phyloP scores from a whole-genome alignment of 2,888 invertebrate genomes.

The Carterocephalus palaemon region DNA sequence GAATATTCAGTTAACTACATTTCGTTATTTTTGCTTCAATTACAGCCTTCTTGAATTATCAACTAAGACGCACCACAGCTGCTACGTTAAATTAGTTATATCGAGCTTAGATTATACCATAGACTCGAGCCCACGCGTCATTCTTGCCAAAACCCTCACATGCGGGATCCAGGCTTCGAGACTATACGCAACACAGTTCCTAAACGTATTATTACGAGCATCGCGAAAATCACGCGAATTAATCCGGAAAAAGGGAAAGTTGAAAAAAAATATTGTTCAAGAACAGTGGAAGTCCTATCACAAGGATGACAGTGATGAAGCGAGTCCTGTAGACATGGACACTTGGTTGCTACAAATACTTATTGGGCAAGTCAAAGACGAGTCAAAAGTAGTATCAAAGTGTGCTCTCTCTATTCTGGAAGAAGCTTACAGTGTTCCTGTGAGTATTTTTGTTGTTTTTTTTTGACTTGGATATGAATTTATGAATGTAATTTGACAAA shows the following conservation, averaged over 20 bases:
- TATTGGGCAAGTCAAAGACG: constrained; percentile 90
- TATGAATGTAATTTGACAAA: no score
- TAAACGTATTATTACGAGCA: constrained; percentile 90
- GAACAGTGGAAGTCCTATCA: constrained; percentile 50
- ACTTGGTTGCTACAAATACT: constrained; percentile 93
- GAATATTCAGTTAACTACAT: not conserved
- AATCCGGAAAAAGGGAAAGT: constrained; percentile 61
- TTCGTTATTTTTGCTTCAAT: constrained; percentile 39
- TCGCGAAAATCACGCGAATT: constrained; percentile 71
- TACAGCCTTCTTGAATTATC: constrained; percentile 90
- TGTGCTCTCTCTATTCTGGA: constrained; percentile 90
- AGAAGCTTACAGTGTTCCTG: constrained; percentile 95
- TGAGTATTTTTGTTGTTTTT: constrained; percentile 65
- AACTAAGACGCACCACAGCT: constrained; percentile 90
- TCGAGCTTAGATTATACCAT: constrained; percentile 93
- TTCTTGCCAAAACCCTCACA: constrained; percentile 79
- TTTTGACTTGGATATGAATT: no score
- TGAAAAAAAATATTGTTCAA: constrained; percentile 56
- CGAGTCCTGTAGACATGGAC: constrained; percentile 80
- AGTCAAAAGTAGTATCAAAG: constrained; percentile 87
- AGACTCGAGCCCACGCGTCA: constrained; percentile 84
- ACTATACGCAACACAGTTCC: constrained; percentile 94
- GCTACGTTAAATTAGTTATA: constrained; percentile 95
- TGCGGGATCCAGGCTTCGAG: constrained; percentile 78
- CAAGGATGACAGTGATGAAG: constrained; percentile 45